These are phyloP conservation scores for Hyaena hyaena DNA, from an alignment of 2,113 vertebrate species.

Conservation along the genomic window DNA sequence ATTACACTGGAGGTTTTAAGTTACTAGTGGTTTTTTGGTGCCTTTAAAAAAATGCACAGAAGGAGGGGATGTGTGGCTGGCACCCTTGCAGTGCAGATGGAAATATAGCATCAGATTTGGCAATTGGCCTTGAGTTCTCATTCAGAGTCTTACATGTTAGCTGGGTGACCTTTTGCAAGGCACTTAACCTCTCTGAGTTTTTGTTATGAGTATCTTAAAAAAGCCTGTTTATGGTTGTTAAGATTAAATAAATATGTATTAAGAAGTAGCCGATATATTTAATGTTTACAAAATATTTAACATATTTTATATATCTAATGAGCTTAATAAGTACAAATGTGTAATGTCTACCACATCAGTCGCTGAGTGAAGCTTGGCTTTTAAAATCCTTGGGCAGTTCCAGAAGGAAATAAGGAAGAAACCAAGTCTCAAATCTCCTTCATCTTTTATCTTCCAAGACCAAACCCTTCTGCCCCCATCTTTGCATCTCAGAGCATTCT, in stretches of 20 bases:
- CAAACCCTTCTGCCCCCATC: background rate
- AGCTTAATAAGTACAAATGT: background rate
- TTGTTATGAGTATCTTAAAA: constrained; percentile 22
- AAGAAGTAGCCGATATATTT: background rate
- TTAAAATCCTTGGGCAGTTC: constrained; percentile 43
- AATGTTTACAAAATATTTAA: too few species aligned
- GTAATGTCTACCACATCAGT: background rate
- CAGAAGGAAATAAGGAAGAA: background rate
- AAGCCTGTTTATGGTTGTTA: background rate
- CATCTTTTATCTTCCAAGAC: background rate
- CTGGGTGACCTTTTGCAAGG: background rate
- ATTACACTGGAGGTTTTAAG: background rate
- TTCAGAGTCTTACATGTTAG: constrained; percentile 14
- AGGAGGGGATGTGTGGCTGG: background rate
- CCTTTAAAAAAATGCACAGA: background rate
- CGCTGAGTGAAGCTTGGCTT: constrained; percentile 1
- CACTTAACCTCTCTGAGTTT: constrained; percentile 28
- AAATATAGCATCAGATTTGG: background rate
- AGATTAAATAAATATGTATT: background rate
- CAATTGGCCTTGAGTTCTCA: background rate
- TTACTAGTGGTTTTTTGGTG: constrained; percentile 14
- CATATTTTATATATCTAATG: constrained; percentile 7
- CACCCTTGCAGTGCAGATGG: background rate
- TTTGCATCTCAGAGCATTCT: background rate
- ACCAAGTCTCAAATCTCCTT: background rate